Conservation (phyloP, 2,113 vertebrate genomes). For the Thamnophis sirtalis region DNA sequence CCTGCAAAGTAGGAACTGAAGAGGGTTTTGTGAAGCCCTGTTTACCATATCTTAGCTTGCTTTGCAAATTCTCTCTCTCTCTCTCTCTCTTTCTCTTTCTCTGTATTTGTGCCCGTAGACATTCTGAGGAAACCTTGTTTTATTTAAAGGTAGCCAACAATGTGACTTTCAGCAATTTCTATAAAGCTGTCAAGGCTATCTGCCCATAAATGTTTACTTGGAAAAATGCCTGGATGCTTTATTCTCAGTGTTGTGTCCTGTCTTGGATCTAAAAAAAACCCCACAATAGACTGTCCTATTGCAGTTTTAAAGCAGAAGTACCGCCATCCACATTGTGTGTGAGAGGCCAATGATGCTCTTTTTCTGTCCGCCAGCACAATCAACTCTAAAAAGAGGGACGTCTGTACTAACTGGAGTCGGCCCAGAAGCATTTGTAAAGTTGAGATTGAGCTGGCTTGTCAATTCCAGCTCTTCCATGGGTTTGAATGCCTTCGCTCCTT, state of each 20-base stretch:
- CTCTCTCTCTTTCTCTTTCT: background rate
- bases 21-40: background rate
- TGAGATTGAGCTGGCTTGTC: slow-evolving; percentile 4
- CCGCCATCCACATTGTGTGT: slow-evolving; percentile 4
- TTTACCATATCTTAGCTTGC: background rate
- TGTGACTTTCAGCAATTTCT: slow-evolving; percentile 48
- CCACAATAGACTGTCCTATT: slow-evolving; percentile 21
- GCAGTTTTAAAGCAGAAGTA: slow-evolving; percentile 21
- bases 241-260: slow-evolving; percentile 43
- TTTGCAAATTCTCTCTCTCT: background rate
- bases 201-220: slow-evolving; percentile 54
- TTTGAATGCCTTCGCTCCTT: slow-evolving; percentile 3
- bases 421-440: background rate
- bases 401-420: background rate
- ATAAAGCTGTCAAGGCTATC: slow-evolving; percentile 59
- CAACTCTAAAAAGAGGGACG: background rate
- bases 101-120: background rate
- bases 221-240: slow-evolving; percentile 56
- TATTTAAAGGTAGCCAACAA: slow-evolving; percentile 18
- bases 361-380: background rate
- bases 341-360: slow-evolving; percentile 38
- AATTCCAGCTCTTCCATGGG: background rate
- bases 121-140: background rate
- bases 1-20: background rate
- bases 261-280: slow-evolving; percentile 27